Percentiles rank a stretch among this genome's conserved stretches.
Evolutionary conservation across 2,113 vertebrate species (phyloP).

Genomic region (Myocastor coypus): DNA sequence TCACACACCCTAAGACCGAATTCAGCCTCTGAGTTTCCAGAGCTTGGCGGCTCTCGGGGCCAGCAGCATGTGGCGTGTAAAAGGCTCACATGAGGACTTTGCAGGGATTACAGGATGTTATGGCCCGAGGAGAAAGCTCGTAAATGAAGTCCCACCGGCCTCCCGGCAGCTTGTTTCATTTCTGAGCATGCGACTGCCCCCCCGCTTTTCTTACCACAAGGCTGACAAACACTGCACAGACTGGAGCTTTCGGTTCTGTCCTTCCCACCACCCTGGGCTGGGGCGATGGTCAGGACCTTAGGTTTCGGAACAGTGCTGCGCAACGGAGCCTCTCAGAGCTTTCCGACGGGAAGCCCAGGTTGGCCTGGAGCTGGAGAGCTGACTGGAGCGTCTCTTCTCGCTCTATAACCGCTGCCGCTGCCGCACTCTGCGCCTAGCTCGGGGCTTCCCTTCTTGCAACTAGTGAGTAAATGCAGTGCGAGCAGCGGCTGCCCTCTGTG

Average conservation of each 20-base stretch:
- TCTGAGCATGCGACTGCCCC: background rate
- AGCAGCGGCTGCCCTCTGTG: background rate
- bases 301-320: no score
- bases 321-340: background rate
- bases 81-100: background rate
- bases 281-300: background rate
- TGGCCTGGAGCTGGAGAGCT: accelerated
- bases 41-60: background rate
- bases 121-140: background rate
- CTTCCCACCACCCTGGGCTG: background rate
- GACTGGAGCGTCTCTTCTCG: background rate
- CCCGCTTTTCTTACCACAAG: background rate
- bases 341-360: background rate
- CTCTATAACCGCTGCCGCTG: background rate
- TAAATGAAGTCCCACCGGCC: background rate
- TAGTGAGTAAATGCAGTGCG: background rate
- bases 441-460: background rate
- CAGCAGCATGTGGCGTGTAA: background rate
- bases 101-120: background rate
- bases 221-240: background rate
- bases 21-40: background rate
- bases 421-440: background rate
- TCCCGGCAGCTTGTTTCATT: background rate
- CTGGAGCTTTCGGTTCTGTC: accelerated
- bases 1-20: background rate